Evolutionary conservation across 1,140 invertebrate species (phyloP).

Genomic region (Lepeophtheirus salmonis): DNA sequence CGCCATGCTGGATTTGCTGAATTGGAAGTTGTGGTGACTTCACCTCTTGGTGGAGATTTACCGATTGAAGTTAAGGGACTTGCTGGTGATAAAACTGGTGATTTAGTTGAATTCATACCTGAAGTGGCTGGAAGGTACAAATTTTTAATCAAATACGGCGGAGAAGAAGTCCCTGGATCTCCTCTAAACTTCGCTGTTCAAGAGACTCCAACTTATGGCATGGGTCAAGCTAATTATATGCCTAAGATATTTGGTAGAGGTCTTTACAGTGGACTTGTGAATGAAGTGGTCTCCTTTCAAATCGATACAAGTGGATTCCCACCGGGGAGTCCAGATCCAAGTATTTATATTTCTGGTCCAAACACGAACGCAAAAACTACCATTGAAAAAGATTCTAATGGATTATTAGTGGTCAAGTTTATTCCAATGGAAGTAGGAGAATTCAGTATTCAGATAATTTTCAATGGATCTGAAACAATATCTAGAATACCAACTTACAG

Average conservation of each 20-base stretch:
- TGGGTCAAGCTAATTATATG: neutral
- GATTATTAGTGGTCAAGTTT: conserved; percentile 42
- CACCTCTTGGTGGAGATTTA: conserved; percentile 66
- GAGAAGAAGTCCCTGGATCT: conserved; percentile 37
- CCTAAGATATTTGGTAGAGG: conserved; percentile 8
- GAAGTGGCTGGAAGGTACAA: conserved; percentile 70
- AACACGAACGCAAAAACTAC: conserved; percentile 42
- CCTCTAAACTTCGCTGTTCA: conserved; percentile 24
- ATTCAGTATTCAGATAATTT: conserved; percentile 47
- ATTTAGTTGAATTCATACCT: conserved; percentile 63
- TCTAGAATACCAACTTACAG: conserved; percentile 47
- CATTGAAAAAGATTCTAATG: conserved; percentile 33
- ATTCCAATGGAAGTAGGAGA: conserved; percentile 47
- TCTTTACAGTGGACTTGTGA: conserved; percentile 1
- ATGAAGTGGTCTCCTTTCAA: neutral
- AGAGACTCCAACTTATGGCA: conserved; percentile 19
- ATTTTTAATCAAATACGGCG: conserved; percentile 68
- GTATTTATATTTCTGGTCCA: conserved; percentile 40
- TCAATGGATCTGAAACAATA: conserved; percentile 41
- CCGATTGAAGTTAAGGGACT: conserved; percentile 50
- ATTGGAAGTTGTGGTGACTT: conserved; percentile 64
- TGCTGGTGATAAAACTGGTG: conserved; percentile 28
- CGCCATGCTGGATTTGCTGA: conserved; percentile 72
- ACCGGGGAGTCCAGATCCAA: conserved; percentile 21
- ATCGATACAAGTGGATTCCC: conserved; percentile 20